phyloP scores from a whole-genome alignment of 2,888 invertebrate genomes.

The Meiosimyza decipiens region DNA sequence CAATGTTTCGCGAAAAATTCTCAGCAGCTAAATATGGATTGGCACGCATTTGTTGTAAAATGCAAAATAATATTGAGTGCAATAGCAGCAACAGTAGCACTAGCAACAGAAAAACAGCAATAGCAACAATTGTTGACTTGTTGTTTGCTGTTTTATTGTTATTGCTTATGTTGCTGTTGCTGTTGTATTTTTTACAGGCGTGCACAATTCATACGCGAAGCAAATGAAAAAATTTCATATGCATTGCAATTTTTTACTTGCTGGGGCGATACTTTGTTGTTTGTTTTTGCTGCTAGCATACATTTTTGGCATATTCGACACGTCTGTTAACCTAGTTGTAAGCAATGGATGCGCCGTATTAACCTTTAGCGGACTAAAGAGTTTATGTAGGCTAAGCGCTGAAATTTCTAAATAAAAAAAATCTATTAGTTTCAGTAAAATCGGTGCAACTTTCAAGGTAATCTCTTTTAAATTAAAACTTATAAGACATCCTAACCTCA shows the following conservation, averaged over 20 bases:
- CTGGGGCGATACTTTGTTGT: conserved; percentile 1
- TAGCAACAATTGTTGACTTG: conserved; percentile 7
- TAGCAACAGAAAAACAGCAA: conserved; percentile 9
- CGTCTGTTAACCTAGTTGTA: conserved; percentile 19
- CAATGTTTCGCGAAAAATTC: conserved; percentile 1
- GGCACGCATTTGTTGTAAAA: conserved; percentile 67
- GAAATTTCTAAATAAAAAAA: no score
- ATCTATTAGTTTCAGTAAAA: no score
- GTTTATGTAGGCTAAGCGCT: not conserved
- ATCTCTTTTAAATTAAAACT: not conserved
- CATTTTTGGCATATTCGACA: conserved; percentile 23
- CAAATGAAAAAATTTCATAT: not conserved
- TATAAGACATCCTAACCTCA: not conserved
- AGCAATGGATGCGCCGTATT: conserved; percentile 10
- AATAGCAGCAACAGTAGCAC: conserved; percentile 11
- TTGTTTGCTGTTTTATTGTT: conserved; percentile 3
- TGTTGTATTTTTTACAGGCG: not conserved
- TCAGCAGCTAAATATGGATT: conserved; percentile 63
- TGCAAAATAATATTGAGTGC: conserved; percentile 55
- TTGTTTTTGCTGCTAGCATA: not conserved
- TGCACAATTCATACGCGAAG: conserved; percentile 16
- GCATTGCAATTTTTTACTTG: not conserved
- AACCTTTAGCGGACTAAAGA: not conserved
- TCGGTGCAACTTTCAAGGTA: not conserved
- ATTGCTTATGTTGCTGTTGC: not conserved